Base-by-base conservation (phyloP, 2,888 invertebrate genomes). In the Hyalella azteca region DNA sequence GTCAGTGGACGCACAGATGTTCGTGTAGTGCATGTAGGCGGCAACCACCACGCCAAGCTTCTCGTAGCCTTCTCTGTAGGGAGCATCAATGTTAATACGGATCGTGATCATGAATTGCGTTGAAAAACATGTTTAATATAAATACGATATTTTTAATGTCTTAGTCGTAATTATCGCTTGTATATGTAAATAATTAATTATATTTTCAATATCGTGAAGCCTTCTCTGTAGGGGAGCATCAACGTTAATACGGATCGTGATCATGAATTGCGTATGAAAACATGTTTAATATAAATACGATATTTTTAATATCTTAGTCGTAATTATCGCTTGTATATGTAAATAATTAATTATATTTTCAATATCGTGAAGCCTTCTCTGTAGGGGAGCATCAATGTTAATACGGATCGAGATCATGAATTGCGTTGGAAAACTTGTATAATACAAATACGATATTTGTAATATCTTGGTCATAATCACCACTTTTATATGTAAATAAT, bases 1-100 rank as follows among this genome's bases (percentile, higher is more conserved):
- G 86, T 90, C 90, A 86, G 91, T 91, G 86, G 90, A 89, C 78
- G 95, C 95, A 89, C 96, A 96, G 87, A 97, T 96, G 87, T 93
- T 94, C 85, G 95, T 94, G 90, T 96, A 97, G 89, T 96, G 94
- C 93, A 96, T 94, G 89, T 95, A 96, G 19, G 96, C 95, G 32
- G 95, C 94, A 83, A 96, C 93, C 85, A 96, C 92, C 78, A 95
- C 93, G 73, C 95, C 96, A 45, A 95, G 90, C 80, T 96, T 91
- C 87, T 95, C 95, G 86, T 94, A 92, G 87, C 93, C 93, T 59
- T 95, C 95, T 90, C 94, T 93, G 89, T 4, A 13, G 19, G 13
- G 89, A 26, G 73, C 79, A 78, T 13, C 45, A 40, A 77, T 15
- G 36, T 36, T 73, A 5, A 73, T 0, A n/a, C n/a, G n/a, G 5